phyloP scores from a whole-genome alignment of 2,113 vertebrate species.

The Erpornis zantholeuca region DNA sequence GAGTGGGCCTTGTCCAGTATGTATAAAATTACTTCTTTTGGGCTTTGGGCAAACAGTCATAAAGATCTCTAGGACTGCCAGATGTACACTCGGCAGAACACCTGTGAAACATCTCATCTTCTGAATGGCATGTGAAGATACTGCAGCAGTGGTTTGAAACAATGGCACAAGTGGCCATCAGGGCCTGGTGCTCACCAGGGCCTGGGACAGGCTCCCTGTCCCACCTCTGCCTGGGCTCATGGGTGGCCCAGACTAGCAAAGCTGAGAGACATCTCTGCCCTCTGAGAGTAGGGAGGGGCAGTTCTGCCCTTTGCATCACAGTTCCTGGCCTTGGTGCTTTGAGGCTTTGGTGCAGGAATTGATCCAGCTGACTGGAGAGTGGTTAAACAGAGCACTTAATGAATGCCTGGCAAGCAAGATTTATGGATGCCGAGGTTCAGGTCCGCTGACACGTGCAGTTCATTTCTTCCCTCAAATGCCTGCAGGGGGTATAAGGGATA shows the following conservation, averaged over 20 bases:
- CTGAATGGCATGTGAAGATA: accelerated
- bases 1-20: neutral
- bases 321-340: neutral
- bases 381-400: neutral
- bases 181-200: neutral
- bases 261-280: neutral
- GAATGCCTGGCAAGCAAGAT: neutral
- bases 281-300: neutral
- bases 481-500: neutral
- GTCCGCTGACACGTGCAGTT: neutral
- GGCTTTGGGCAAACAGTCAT: neutral
- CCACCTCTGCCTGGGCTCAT: neutral
- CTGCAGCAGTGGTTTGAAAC: neutral
- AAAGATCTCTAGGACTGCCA: neutral
- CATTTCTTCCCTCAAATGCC: neutral
- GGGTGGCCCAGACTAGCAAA: neutral
- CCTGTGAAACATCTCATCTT: neutral
- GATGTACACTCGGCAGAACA: neutral
- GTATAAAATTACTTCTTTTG: neutral
- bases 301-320: neutral
- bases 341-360: neutral
- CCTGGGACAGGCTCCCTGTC: neutral
- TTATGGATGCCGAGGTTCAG: neutral
- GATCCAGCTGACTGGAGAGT: neutral
- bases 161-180: neutral